Conservation (phyloP, 2,888 invertebrate species). For the Diaprepes abbreviatus region DNA sequence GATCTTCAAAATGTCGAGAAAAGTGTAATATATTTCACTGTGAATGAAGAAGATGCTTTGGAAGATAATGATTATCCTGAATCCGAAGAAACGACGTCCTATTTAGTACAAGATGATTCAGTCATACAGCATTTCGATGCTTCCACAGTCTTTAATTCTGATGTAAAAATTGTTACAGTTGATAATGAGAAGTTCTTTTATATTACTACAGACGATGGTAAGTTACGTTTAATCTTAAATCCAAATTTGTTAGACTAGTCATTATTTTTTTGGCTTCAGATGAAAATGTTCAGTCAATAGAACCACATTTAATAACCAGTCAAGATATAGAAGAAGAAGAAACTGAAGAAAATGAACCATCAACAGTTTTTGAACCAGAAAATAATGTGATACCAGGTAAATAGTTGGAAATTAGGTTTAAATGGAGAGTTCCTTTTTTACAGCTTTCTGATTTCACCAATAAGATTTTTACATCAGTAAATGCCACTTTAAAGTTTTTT, state of each 20-base stretch:
- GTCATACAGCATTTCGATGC: conserved; percentile 21
- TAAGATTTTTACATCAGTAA: too few relatives aligned
- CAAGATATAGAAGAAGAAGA: conserved; percentile 58
- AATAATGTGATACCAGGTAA: conserved; percentile 32
- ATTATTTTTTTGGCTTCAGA: conserved; percentile 36
- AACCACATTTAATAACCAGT: conserved; percentile 49
- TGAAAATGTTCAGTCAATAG: conserved; percentile 48
- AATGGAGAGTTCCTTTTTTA: too few relatives aligned
- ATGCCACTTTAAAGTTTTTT: too few relatives aligned
- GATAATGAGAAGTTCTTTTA: conserved; percentile 37
- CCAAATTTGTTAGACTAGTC: not conserved
- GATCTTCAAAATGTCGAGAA: conserved; percentile 1
- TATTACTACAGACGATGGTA: conserved; percentile 33
- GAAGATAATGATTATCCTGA: conserved; percentile 9
- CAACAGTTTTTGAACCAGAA: conserved; percentile 51
- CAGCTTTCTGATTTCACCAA: too few relatives aligned
- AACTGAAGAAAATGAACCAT: conserved; percentile 31
- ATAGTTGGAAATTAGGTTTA: too few relatives aligned
- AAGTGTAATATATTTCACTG: conserved; percentile 33
- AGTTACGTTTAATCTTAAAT: not conserved
- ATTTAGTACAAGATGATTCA: conserved; percentile 28
- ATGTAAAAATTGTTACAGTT: conserved; percentile 33
- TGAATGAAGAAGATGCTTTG: conserved; percentile 7
- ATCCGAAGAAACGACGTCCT: conserved; percentile 17
- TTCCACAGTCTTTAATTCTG: conserved; percentile 28